phyloP scores from a whole-genome alignment of 2,113 vertebrate species.

The Tragelaphus buxtoni region DNA sequence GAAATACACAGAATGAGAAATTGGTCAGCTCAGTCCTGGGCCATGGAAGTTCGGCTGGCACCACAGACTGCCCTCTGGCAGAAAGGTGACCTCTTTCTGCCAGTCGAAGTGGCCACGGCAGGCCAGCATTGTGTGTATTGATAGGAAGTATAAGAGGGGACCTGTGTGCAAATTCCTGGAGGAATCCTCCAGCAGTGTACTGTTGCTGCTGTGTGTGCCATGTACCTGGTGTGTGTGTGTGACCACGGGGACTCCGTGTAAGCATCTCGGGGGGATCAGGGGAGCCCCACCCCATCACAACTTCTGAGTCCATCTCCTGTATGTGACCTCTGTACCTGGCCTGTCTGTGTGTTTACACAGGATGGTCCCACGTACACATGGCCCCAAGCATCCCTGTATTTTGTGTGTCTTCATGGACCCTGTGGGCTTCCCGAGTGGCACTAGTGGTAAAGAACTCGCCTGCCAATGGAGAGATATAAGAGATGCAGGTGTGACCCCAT shows the following conservation, averaged over 20 bases:
- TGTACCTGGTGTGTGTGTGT: background rate
- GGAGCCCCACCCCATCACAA: background rate
- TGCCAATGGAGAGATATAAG: background rate
- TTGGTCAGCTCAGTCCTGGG: background rate
- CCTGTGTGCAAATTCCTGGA: background rate
- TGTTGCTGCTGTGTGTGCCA: background rate
- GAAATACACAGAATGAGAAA: background rate
- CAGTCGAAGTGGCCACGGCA: background rate
- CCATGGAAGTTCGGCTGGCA: conserved; percentile 16
- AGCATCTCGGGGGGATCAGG: background rate
- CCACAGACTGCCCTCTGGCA: background rate
- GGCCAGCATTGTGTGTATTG: background rate
- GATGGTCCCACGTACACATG: background rate
- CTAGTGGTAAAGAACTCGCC: background rate
- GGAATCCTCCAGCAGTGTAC: background rate
- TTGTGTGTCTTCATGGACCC: background rate
- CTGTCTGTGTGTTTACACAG: background rate
- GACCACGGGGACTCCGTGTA: background rate
- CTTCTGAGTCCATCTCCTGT: background rate
- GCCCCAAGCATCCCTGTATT: background rate
- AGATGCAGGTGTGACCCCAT: background rate
- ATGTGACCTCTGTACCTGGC: background rate
- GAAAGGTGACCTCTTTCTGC: background rate
- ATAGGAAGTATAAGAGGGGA: background rate
- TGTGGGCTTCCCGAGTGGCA: background rate